A percentile compares a stretch with the other conserved stretches of the same genome.
phyloP scores from a whole-genome alignment of 2,797 vertebrate species.

The Epinephelus malabaricus region DNA sequence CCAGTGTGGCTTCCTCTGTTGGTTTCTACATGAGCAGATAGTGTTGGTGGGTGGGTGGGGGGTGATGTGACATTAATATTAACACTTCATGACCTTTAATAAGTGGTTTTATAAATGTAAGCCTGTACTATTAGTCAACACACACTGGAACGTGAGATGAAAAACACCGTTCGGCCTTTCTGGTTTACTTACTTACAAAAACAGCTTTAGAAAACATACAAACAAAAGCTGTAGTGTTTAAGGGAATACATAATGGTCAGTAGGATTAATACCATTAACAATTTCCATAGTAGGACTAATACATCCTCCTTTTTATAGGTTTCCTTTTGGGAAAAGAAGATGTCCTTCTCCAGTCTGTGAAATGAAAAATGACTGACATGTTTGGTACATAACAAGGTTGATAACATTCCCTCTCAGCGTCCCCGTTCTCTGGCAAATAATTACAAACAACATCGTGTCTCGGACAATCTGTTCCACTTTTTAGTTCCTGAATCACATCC shows the following conservation, averaged over 20 bases:
- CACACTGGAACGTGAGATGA: neutral
- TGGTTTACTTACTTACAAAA: neutral
- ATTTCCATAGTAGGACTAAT: neutral
- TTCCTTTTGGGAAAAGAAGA: neutral
- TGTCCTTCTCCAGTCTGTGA: neutral
- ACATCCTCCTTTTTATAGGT: neutral
- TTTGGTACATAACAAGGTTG: neutral
- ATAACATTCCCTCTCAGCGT: neutral
- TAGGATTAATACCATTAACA: neutral
- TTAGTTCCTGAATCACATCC: conserved; percentile 73
- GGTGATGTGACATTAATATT: conserved; percentile 10
- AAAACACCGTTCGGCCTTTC: neutral
- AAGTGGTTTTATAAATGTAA: neutral
- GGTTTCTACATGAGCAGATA: neutral
- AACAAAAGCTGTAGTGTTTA: neutral
- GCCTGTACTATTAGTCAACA: neutral
- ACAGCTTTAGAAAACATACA: neutral
- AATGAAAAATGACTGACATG: neutral
- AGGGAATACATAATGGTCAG: neutral
- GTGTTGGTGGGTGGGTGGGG: conserved; percentile 1
- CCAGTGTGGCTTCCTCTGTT: conserved; percentile 19
- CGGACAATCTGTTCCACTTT: conserved; percentile 41
- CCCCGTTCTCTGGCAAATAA: conserved; percentile 1
- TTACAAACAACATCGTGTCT: neutral
- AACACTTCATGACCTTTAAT: neutral